phyloP scores from a whole-genome alignment of 2,113 vertebrate species.

The Arothron firmamentum region DNA sequence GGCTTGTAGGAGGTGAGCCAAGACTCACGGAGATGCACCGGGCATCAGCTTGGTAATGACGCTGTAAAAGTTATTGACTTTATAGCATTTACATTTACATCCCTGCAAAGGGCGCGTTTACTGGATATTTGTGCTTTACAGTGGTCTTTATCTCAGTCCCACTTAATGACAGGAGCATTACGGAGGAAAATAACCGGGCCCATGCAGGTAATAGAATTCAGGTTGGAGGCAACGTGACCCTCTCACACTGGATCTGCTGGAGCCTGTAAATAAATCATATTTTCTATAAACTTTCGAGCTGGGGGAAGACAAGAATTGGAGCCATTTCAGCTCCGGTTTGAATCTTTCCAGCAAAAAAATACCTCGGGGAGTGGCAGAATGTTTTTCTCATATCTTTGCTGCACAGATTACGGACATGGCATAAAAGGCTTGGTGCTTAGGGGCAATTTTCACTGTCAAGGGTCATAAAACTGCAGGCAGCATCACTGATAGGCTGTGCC shows the following conservation, averaged over 20 bases:
- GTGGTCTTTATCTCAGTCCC: slow-evolving; percentile 15
- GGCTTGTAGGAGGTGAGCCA: no score
- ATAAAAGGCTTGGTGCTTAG: slow-evolving; percentile 38
- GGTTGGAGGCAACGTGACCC: slow-evolving; percentile 6
- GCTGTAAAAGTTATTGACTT: neutral
- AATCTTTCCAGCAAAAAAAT: slow-evolving; percentile 33
- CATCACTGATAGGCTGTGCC: neutral
- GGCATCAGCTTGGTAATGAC: neutral
- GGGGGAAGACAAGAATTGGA: slow-evolving; percentile 30
- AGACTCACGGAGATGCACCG: no score
- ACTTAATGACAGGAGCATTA: slow-evolving; percentile 4
- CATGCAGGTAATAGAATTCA: neutral
- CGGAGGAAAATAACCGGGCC: slow-evolving; percentile 13
- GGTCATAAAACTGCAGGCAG: slow-evolving; percentile 8
- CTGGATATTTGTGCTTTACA: slow-evolving; percentile 11
- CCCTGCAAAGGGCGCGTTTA: neutral
- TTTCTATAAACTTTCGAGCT: slow-evolving; percentile 34
- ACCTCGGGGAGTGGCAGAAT: slow-evolving; percentile 43
- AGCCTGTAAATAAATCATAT: slow-evolving; percentile 14
- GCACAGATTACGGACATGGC: slow-evolving; percentile 60
- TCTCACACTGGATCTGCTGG: slow-evolving; percentile 17
- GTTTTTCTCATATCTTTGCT: slow-evolving; percentile 58
- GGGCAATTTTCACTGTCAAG: slow-evolving; percentile 28
- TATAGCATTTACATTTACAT: neutral
- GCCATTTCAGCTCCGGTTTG: slow-evolving; percentile 43